These are phyloP conservation scores for Megamerina dolium DNA, from an alignment of 2,888 invertebrate species.

Conservation along the genomic window DNA sequence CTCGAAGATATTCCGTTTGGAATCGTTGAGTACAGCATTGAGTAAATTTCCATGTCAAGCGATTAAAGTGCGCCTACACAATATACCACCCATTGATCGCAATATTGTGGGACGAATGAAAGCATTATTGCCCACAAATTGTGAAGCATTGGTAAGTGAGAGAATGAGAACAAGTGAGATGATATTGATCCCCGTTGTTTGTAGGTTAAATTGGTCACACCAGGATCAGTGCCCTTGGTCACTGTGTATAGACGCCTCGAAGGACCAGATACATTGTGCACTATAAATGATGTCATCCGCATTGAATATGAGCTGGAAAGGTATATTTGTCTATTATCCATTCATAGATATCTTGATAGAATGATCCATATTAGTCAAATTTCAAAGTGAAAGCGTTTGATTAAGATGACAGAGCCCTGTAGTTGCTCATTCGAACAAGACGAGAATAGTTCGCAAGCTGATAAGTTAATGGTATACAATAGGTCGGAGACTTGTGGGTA, in stretches of 20 bases:
- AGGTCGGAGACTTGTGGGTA: too few relatives aligned
- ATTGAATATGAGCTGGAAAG: slow-evolving; percentile 57
- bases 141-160: slow-evolving; percentile 46
- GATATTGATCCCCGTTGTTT: background rate
- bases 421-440: too few relatives aligned
- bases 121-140: slow-evolving; percentile 54
- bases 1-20: slow-evolving; percentile 50
- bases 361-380: too few relatives aligned
- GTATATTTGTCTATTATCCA: too few relatives aligned
- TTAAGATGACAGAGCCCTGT: too few relatives aligned
- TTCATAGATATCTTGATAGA: too few relatives aligned
- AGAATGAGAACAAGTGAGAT: too few relatives aligned
- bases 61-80: slow-evolving; percentile 54
- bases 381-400: too few relatives aligned
- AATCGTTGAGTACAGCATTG: slow-evolving; percentile 53
- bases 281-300: slow-evolving; percentile 64
- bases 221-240: slow-evolving; percentile 47
- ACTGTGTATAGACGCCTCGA: slow-evolving; percentile 66
- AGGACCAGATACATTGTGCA: slow-evolving; percentile 59
- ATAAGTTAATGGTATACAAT: too few relatives aligned
- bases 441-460: too few relatives aligned
- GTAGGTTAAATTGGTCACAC: slow-evolving; percentile 14
- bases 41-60: slow-evolving; percentile 57
- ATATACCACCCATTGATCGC: slow-evolving; percentile 53
- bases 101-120: slow-evolving; percentile 56